These are phyloP conservation scores for Heliconius erato DNA, from an alignment of 2,888 invertebrate genomes.

Conservation along the genomic window DNA sequence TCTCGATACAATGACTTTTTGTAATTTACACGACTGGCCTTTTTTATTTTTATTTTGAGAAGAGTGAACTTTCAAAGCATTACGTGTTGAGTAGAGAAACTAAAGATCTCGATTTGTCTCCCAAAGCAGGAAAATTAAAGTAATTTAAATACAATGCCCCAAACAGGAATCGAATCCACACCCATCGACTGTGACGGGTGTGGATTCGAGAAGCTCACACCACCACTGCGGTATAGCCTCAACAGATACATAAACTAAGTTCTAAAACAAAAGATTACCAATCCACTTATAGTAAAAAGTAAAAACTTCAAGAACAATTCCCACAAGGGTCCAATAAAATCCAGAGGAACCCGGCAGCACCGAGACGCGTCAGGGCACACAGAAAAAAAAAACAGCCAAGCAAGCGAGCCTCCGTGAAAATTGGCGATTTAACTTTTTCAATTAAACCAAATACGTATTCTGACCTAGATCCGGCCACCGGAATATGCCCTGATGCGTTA, in stretches of 20 bases:
- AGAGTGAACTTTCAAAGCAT: too few species aligned
- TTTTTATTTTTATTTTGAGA: too few species aligned
- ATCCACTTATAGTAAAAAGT: slow-evolving; percentile 45
- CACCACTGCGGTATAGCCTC: background rate
- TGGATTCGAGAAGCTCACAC: too few species aligned
- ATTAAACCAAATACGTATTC: slow-evolving; percentile 55
- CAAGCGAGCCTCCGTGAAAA: slow-evolving; percentile 68
- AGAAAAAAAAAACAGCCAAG: slow-evolving; percentile 44
- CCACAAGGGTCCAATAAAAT: slow-evolving; percentile 52
- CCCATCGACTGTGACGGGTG: too few species aligned
- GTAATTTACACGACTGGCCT: too few species aligned
- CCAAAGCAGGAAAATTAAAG: too few species aligned
- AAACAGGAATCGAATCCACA: too few species aligned
- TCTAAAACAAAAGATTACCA: slow-evolving; percentile 32
- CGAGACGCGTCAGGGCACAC: slow-evolving; percentile 50
- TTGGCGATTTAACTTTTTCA: slow-evolving; percentile 76
- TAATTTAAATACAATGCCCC: too few species aligned
- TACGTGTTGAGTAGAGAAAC: too few species aligned
- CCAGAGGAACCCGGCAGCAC: slow-evolving; percentile 46
- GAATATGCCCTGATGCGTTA: slow-evolving; percentile 64
- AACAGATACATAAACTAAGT: background rate
- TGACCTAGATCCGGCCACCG: slow-evolving; percentile 57
- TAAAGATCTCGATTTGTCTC: too few species aligned
- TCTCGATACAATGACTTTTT: too few species aligned
- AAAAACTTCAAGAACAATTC: slow-evolving; percentile 52